Percentiles rank a stretch among this genome's conserved stretches.
These are phyloP conservation scores for Dendrolimus punctatus DNA, from an alignment of 1,140 invertebrate genomes.

Conservation along the genomic window DNA sequence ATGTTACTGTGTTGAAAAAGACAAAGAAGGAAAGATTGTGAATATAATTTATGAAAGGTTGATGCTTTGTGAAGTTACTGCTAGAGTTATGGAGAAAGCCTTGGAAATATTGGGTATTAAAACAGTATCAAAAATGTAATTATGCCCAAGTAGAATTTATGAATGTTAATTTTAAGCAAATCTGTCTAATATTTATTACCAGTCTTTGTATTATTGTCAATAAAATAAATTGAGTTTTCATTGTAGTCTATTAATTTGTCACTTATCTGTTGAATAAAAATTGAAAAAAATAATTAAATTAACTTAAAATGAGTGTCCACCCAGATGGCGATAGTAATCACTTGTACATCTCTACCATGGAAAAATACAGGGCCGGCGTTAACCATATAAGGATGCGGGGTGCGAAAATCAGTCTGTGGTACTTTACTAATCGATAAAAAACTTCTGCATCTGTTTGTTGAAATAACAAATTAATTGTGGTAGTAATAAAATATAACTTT, in stretches of 20 bases:
- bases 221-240: constrained; percentile 1
- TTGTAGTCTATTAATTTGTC: background rate
- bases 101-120: constrained; percentile 95
- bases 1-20: constrained; percentile 98
- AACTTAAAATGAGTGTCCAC: no score
- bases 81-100: constrained; percentile 87
- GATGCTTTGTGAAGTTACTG: constrained; percentile 94
- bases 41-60: constrained; percentile 91
- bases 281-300: background rate
- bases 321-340: no score
- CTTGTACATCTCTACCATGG: no score
- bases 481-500: no score
- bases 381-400: no score
- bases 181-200: no score
- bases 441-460: no score
- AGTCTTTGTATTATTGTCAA: background rate
- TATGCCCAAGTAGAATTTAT: background rate
- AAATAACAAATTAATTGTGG: no score
- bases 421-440: no score
- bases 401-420: no score
- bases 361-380: no score
- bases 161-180: background rate
- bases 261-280: constrained; percentile 4
- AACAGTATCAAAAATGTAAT: constrained; percentile 92
- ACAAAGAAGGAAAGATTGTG: constrained; percentile 81